Evolutionary conservation across 2,113 vertebrate genomes (phyloP).

Genomic region (Gopherus flavomarginatus): DNA sequence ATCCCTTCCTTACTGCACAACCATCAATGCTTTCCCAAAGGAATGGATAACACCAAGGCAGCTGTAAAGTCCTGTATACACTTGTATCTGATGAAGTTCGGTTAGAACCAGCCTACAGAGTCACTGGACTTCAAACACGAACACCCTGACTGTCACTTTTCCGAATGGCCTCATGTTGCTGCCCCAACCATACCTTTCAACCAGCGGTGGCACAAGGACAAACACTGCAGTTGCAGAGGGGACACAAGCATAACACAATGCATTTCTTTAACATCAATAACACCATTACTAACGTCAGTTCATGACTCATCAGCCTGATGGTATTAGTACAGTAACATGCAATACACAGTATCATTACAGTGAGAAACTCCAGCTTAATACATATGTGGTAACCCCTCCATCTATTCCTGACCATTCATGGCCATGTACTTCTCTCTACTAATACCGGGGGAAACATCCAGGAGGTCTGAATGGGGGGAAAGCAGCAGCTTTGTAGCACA

Average conservation of each 20-base stretch:
- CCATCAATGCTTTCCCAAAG: background rate
- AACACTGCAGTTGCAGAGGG: background rate
- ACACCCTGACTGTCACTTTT: constrained; percentile 50
- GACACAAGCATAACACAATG: constrained; percentile 56
- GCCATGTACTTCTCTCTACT: background rate
- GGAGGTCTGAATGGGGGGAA: background rate
- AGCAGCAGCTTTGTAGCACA: background rate
- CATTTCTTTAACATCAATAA: background rate
- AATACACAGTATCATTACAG: background rate
- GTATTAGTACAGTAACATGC: background rate
- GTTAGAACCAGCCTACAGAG: background rate
- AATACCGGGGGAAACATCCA: constrained; percentile 12
- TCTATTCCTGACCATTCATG: background rate
- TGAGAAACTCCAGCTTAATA: constrained; percentile 5
- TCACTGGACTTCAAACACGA: constrained; percentile 41
- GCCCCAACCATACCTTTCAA: background rate
- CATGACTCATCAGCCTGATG: constrained; percentile 13
- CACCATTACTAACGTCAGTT: background rate
- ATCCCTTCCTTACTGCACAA: background rate
- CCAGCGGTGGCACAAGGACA: constrained; percentile 34
- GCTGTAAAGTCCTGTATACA: background rate
- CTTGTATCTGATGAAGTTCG: constrained; percentile 41
- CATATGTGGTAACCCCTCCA: background rate
- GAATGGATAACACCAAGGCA: background rate
- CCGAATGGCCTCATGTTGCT: background rate